Conservation (phyloP, 2,888 invertebrate genomes). For the Dromius quadrimaculatus region DNA sequence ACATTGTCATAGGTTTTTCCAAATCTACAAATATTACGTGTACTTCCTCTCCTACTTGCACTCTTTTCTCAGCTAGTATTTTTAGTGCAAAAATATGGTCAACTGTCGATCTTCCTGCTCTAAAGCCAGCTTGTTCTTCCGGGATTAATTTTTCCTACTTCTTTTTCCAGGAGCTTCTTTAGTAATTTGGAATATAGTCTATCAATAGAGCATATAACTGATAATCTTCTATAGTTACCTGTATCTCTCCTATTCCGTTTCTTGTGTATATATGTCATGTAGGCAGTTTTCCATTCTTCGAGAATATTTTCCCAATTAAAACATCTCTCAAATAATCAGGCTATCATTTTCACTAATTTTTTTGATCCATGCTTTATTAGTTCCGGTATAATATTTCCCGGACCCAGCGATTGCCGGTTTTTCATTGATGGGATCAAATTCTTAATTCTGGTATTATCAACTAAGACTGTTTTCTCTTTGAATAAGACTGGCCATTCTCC, state of each 20-base stretch:
- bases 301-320: constrained; percentile 34
- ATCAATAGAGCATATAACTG: constrained; percentile 18
- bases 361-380: constrained; percentile 39
- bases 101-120: constrained; percentile 9
- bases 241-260: constrained; percentile 25
- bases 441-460: constrained; percentile 14
- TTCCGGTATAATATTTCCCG: constrained; percentile 18
- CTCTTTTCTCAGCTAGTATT: background rate
- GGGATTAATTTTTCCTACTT: constrained; percentile 8
- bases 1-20: background rate
- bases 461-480: background rate
- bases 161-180: constrained; percentile 10
- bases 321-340: constrained; percentile 27
- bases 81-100: background rate
- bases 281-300: constrained; percentile 33
- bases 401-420: constrained; percentile 4
- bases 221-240: constrained; percentile 28
- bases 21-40: background rate
- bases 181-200: constrained; percentile 30
- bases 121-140: constrained; percentile 33
- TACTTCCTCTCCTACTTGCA: background rate
- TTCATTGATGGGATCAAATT: constrained; percentile 7
- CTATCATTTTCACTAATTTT: constrained; percentile 37
- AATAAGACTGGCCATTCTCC: background rate
- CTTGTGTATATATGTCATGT: constrained; percentile 32